Evolutionary conservation across 1,140 invertebrate species (phyloP), one percentile per base, ranked within the genome.

Genomic region (Tenebrio molitor): DNA sequence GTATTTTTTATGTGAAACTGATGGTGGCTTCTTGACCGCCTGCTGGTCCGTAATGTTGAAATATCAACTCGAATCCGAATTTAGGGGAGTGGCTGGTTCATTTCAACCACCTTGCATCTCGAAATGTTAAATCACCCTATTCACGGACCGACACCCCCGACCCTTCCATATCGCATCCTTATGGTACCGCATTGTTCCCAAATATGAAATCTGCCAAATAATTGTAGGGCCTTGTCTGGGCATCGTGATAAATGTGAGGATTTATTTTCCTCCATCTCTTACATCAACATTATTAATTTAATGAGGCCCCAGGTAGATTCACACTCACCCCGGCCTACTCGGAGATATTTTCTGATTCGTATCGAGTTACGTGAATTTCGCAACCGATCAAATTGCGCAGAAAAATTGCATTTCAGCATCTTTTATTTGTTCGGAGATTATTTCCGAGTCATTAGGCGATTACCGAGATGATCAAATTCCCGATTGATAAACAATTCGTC

Each of bases 161-260:
- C 68, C 33, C 68, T 69, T 44, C 33, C 44, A 36, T 29, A 58
- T 50, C 64, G 16, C 64, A 67, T 29, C 39, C 46, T 69, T 17
- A 44, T 44, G 68, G 25, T 19, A 65, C 17, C 19, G 63, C 44
- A 69, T 69, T 69, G 68, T 69, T 69, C 68, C 44, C 21, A 69
- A 69, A 69, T 69, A 69, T 69, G 68, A 69, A 69, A 69, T 69
- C 68, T 69, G 68, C 68, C 53, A 69, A 69, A 69, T 69, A 68
- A 68, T 68, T 68, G 65, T 68, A 68, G 41, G 36, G 34, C 41
- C 65, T 68, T 68, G 65, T 68, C 65, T 34, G 42, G 33, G 19
- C 44, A 50, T 17, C 23, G 33, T 68, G 65, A 68, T 68, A 68
- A 68, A 68, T 68, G 65, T 68, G 65, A 46, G 65, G 65, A 44